Evolutionary conservation across 2,888 invertebrate species (phyloP), one percentile per base, ranked within the genome.

Genomic region (Andrena chrysosceles): DNA sequence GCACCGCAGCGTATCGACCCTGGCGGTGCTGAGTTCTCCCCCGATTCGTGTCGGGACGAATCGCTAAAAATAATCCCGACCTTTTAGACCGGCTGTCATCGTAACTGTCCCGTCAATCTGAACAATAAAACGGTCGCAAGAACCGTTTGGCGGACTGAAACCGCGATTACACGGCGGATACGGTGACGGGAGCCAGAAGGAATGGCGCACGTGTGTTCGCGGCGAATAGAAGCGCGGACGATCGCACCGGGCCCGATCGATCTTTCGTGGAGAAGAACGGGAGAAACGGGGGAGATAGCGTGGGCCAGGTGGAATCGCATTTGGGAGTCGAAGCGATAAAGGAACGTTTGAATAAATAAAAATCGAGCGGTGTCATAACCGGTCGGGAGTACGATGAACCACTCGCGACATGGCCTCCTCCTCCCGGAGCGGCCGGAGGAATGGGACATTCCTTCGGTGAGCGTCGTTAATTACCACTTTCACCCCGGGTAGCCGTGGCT

Each of bases 401-500:
- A 77, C 23, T 49, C 63, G 76, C 64, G 79, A 78, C 68, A 71
- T 26, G 33, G 60, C 20, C 74, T 48, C 6, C 74, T 48, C 42
- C 10, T 20, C 42, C 59, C 35, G 76, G 80, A 71, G 68, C 49
- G 74, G 48, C 73, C 59, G 20, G 33, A 54, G 62, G 76, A 85
- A 74, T 67, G 80, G 76, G 63, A 82, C 82, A 83, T 87, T 84
- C 77, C 76, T 73, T 69, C 62, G 59, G 54, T 49, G 68, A 56
- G 73, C 70, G 73, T 75, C 60, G 82, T 87, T 86, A 87, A 87
- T 87, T 83, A 77, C 52, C 77, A 81, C 84, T 84, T 87, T 87
- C 68, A 75, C 71, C 67, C 62, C 59, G 66, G 23, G 54, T 42
- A 66, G 29, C 33, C 63, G 33, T 42, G 67, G 42, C 2, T 33